A percentile compares a stretch with the other conserved stretches of the same genome.
These are phyloP conservation scores for Onychomys leucogaster DNA, from an alignment of 2,797 vertebrate species.

Conservation along the genomic window DNA sequence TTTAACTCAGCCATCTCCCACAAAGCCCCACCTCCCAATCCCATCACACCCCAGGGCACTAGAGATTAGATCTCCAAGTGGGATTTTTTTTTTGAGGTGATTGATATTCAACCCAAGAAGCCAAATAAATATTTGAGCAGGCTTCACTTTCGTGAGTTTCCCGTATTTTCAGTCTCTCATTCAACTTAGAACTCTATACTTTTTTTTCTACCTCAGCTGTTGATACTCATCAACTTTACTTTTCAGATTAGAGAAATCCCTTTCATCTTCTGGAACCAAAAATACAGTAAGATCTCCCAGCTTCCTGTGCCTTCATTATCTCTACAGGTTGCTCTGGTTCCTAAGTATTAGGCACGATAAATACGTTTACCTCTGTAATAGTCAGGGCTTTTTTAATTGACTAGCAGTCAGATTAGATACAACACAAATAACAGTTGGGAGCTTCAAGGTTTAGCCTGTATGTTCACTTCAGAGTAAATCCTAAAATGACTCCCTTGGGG, in stretches of 20 bases:
- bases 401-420: not conserved
- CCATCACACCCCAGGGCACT: not conserved
- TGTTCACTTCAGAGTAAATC: not conserved
- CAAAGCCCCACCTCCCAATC: not conserved
- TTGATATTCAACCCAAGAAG: not conserved
- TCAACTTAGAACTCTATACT: not conserved
- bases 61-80: not conserved
- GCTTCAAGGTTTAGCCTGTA: not conserved
- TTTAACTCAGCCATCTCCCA: not conserved
- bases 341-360: not conserved
- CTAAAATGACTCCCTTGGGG: not conserved
- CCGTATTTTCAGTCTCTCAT: not conserved
- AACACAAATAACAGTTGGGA: not conserved
- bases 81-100: not conserved
- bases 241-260: not conserved
- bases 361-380: not conserved
- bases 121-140: not conserved
- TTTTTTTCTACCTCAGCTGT: not conserved
- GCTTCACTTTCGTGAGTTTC: not conserved
- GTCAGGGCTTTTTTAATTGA: not conserved
- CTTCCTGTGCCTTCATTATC: not conserved
- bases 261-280: slow-evolving; percentile 53
- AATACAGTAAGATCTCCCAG: not conserved
- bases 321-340: slow-evolving; percentile 14
- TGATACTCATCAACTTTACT: slow-evolving; percentile 17